Evolutionary conservation across 1,140 invertebrate genomes (phyloP).

Genomic region (Macrobrachium nipponense): DNA sequence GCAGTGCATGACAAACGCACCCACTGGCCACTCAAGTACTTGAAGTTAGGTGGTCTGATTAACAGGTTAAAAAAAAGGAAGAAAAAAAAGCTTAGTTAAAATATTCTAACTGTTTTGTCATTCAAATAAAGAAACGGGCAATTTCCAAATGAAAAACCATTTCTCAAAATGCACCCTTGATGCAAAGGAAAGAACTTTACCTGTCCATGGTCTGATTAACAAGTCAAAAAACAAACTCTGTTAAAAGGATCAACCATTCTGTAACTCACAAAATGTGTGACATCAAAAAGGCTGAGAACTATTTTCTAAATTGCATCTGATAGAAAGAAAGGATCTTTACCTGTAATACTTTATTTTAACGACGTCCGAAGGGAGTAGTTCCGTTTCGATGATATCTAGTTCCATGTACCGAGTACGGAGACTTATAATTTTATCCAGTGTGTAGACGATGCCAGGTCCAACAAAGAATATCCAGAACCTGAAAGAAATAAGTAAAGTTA

Average conservation of each 20-base stretch:
- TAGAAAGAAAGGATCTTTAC: conserved; percentile 4
- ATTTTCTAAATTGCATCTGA: no score
- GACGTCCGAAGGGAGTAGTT: conserved; percentile 94
- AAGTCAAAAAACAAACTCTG: no score
- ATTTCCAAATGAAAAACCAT: no score
- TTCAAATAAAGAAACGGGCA: neutral
- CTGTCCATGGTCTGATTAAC: no score
- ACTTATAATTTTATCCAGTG: conserved; percentile 93
- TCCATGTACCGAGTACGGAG: conserved; percentile 93
- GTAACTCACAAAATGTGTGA: no score
- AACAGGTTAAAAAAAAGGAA: conserved; percentile 10
- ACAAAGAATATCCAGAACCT: conserved; percentile 96
- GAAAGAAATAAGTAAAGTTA: neutral
- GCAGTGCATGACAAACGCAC: conserved; percentile 93
- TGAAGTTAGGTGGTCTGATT: conserved; percentile 90
- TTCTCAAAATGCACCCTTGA: no score
- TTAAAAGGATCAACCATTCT: no score
- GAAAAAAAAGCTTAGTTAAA: conserved; percentile 71
- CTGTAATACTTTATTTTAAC: conserved; percentile 91
- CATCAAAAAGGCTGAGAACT: no score
- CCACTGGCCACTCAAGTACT: conserved; percentile 91
- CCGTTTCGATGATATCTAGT: conserved; percentile 94
- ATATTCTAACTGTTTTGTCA: conserved; percentile 53
- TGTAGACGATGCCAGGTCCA: conserved; percentile 81
- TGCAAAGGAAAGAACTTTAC: no score